Base-by-base conservation (phyloP, 2,888 invertebrate genomes). In the Ariolimax columbianus region DNA sequence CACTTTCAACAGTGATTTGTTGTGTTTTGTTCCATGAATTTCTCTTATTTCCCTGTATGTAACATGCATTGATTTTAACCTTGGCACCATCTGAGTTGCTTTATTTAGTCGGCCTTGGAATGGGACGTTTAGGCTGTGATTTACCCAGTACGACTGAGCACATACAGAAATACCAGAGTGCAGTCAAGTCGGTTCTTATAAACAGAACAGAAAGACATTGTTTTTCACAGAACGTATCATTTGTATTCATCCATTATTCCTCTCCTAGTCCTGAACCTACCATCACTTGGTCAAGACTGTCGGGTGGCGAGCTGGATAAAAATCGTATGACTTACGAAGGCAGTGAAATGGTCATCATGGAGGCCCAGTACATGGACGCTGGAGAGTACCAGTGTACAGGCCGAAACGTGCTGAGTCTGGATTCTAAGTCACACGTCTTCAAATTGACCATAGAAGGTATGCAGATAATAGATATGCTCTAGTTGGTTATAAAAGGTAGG, bases 261-360 rank as follows among this genome's bases (percentile, higher is more conserved):
- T 23, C 14, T n/a, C n/a, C 63, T n/a, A 97, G 97, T 89, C 99
- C 99, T 0, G 94, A 98, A 83, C 99, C 99, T 0, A 97, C 97
- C 93, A 97, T 98, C 19, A 96, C 97, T 11, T 99, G 99, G 99
- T 96, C 95, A 88, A 97, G 98, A 94, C 96, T 97, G 91, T 97
- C 97, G 0, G 95, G 95, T 33, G 94, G 95, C 78, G 51, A 75
- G 6, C 91, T 94, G 0, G 90, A 92, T 14, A 88, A 88, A 6
- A 83, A 26, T 0, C 92, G 95, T 26, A 92, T 95, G 87, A 91
- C 91, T 23, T 91, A 91, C 92, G 98, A 98, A 95, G 98, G 98
- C 33, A 98, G 98, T 95, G 98, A 98, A 59, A 95, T 99, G 89
- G 95, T 89, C 4, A 92, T 93, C 11, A 89, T 88, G 30, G 87